These are phyloP conservation scores for Empidonax traillii DNA, from an alignment of 2,113 vertebrate species.

Conservation along the genomic window DNA sequence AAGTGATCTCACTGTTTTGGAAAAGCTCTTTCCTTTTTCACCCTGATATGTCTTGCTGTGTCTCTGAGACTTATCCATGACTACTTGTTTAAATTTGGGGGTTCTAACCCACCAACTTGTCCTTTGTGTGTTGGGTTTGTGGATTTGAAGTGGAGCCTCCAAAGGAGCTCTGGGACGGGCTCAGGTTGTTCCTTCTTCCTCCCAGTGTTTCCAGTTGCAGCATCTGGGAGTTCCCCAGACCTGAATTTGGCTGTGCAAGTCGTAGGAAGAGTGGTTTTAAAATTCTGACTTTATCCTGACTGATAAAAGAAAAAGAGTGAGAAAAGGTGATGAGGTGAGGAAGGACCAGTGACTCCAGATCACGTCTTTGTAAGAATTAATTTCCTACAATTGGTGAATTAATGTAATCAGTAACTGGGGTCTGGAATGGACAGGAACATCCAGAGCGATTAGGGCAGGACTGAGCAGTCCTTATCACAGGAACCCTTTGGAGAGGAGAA, in stretches of 20 bases:
- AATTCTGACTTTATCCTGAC: background rate
- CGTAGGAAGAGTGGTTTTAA: background rate
- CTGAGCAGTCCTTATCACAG: background rate
- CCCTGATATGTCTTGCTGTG: background rate
- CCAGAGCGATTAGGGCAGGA: background rate
- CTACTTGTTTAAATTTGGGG: background rate
- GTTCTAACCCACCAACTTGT: background rate
- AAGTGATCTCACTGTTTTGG: background rate
- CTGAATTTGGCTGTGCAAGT: slow-evolving; percentile 1
- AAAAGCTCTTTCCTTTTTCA: background rate
- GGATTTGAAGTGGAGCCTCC: background rate
- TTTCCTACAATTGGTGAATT: slow-evolving; percentile 12
- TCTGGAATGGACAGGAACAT: background rate
- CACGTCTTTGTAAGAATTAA: background rate
- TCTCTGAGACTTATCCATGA: background rate
- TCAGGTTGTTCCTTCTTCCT: background rate
- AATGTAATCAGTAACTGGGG: background rate
- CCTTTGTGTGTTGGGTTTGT: background rate
- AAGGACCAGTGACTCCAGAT: background rate
- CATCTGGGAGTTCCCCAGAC: background rate
- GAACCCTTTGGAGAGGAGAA: background rate
- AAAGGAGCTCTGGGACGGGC: slow-evolving; percentile 9
- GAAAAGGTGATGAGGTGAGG: background rate
- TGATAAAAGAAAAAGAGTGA: background rate
- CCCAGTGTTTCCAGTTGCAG: background rate